These are phyloP conservation scores for Bradynema listronoti DNA, from an alignment of 1,140 invertebrate species.

Conservation along the genomic window DNA sequence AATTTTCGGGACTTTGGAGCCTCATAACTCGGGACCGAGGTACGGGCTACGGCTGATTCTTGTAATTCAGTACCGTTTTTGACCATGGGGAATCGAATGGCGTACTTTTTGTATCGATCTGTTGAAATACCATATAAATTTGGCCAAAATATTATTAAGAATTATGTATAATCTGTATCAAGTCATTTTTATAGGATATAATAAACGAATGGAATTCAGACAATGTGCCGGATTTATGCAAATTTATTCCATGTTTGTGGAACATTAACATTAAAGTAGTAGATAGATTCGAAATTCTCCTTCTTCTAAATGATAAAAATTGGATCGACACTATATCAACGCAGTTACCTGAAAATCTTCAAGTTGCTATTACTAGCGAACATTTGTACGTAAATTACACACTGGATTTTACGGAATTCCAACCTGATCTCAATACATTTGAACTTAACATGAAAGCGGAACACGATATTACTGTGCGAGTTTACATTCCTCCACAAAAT, in stretches of 20 bases:
- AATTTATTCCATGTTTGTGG: slow-evolving; percentile 95
- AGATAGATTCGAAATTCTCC: slow-evolving; percentile 84
- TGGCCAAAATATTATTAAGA: too few species aligned
- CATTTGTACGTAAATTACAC: slow-evolving; percentile 43
- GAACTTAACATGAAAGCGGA: slow-evolving; percentile 42
- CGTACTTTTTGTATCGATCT: too few species aligned
- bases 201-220: slow-evolving; percentile 92
- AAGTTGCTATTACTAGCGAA: slow-evolving; percentile 49
- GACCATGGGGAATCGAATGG: too few species aligned
- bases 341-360: slow-evolving; percentile 42
- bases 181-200: slow-evolving; percentile 65
- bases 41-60: too few species aligned
- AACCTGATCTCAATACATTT: slow-evolving; percentile 34
- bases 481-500: slow-evolving; percentile 40
- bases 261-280: slow-evolving; percentile 81
- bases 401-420: slow-evolving; percentile 50
- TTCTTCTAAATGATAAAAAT: slow-evolving; percentile 90
- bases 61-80: too few species aligned
- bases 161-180: too few species aligned
- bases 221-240: slow-evolving; percentile 74
- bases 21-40: too few species aligned
- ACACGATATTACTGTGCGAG: slow-evolving; percentile 40
- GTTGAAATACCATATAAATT: too few species aligned
- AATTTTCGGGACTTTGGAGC: too few species aligned
- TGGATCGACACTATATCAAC: slow-evolving; percentile 73